phyloP scores from a whole-genome alignment of 2,113 vertebrate species.

The Probosciger aterrimus region DNA sequence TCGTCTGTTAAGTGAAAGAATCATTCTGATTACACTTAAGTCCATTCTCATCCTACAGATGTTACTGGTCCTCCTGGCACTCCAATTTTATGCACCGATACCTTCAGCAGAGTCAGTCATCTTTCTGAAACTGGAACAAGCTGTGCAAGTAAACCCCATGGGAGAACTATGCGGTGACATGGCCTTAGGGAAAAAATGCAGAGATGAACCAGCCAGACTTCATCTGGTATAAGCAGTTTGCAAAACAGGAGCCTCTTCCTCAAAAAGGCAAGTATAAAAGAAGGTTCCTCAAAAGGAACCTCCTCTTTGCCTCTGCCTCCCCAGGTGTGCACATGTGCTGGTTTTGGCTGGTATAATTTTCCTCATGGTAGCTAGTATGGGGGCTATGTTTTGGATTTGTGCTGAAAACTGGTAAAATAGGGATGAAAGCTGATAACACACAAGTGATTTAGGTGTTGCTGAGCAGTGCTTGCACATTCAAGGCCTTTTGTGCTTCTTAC shows the following conservation, averaged over 20 bases:
- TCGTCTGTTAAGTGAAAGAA: background rate
- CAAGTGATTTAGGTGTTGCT: background rate
- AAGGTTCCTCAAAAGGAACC: background rate
- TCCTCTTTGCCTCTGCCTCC: background rate
- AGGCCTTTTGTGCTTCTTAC: background rate
- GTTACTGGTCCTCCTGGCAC: background rate
- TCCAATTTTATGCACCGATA: conserved; percentile 32
- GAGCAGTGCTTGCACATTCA: background rate
- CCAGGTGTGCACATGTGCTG: background rate
- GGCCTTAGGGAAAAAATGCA: background rate
- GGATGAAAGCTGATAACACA: background rate
- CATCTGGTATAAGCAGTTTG: background rate
- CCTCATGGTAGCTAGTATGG: background rate
- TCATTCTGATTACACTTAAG: background rate
- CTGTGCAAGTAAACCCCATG: background rate
- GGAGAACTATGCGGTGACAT: background rate
- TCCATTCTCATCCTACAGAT: background rate
- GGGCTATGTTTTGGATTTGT: background rate
- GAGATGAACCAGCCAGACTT: background rate
- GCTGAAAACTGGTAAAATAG: background rate
- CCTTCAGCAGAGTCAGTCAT: conserved; percentile 16
- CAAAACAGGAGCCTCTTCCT: background rate
- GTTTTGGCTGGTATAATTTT: background rate
- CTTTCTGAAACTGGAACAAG: conserved; percentile 7
- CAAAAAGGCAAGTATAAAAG: background rate